Evolutionary conservation across 2,113 vertebrate species (phyloP), one percentile per base, ranked within the genome.

Genomic region (Anarhynchus alexandrinus): DNA sequence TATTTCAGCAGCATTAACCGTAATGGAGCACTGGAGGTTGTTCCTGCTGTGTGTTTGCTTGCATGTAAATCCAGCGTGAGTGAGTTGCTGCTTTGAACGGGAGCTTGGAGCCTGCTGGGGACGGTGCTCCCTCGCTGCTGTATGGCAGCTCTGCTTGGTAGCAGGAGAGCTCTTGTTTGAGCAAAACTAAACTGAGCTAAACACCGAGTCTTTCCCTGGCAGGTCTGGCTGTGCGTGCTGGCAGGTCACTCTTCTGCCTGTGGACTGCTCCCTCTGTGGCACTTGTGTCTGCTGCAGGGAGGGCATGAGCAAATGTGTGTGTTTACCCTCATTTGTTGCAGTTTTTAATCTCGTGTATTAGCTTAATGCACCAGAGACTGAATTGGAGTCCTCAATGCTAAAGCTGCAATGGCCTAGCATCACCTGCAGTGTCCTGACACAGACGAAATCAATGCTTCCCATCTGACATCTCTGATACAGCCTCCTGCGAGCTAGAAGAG

Each of bases 151-250:
- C 38, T 34, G 79, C 55, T 55, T 0, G 0, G n/a, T 12, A 57
- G 59, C 67, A 27, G 57, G 43, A 55, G 59, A 69, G 66, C 54
- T 91, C 62, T 71, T 0, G 1, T 12, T 69, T 0, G 18, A 43
- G 36, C 61, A 74, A 19, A 32, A 7, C 30, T 22, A 9, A 73
- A 42, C 30, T 18, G n/a, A 77, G 64, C 59, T 25, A 8, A n/a
- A 1, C 1, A 4, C 78, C 0, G 0, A 58, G 38, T 7, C 71
- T 52, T n/a, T 21, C 51, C 73, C 4, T 0, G 0, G n/a, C 79
- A 59, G 65, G n/a, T 43, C 34, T 64, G 88, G 22, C 84, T 25
- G 49, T 51, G 49, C 22, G 12, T 25, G 49, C 22, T 79, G 47
- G 32, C 71, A 55, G 66, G 76, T 64, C 5, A 1, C 43, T 61